phyloP scores from a whole-genome alignment of 2,113 vertebrate species.

The Pygathrix nemaeus region DNA sequence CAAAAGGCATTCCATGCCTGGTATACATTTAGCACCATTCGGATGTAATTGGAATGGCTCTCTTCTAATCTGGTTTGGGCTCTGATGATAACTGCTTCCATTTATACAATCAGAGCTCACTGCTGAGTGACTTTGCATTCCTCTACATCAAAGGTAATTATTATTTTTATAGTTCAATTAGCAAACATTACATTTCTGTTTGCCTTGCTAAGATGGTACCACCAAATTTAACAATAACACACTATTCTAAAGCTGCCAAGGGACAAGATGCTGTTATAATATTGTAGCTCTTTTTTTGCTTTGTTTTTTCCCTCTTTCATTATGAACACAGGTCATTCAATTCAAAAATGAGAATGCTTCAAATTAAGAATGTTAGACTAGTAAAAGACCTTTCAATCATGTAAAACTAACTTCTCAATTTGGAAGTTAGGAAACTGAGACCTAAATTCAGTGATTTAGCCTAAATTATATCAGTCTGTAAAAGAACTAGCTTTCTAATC shows the following conservation, averaged over 20 bases:
- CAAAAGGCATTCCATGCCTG: conserved; percentile 22
- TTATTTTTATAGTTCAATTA: conserved; percentile 88
- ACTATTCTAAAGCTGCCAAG: conserved; percentile 72
- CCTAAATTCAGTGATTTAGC: neutral
- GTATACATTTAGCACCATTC: conserved; percentile 7
- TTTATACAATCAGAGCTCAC: conserved; percentile 80
- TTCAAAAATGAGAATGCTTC: conserved; percentile 52
- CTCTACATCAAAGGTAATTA: conserved; percentile 84
- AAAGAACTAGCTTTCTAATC: neutral
- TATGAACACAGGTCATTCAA: neutral
- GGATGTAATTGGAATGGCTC: conserved; percentile 71
- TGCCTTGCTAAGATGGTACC: conserved; percentile 75
- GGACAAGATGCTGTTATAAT: conserved; percentile 76
- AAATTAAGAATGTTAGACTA: conserved; percentile 7
- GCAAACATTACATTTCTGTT: conserved; percentile 82
- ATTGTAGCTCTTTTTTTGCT: neutral
- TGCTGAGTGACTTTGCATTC: conserved; percentile 80
- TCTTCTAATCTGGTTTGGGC: conserved; percentile 78
- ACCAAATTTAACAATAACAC: conserved; percentile 80
- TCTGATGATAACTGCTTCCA: conserved; percentile 81
- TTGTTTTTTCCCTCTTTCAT: neutral
- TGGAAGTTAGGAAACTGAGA: conserved; percentile 1
- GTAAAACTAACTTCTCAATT: conserved; percentile 11
- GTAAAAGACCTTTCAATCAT: conserved; percentile 9
- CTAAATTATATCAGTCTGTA: neutral